Evolutionary conservation across 2,797 vertebrate species (phyloP).

Genomic region (Mustela erminea): DNA sequence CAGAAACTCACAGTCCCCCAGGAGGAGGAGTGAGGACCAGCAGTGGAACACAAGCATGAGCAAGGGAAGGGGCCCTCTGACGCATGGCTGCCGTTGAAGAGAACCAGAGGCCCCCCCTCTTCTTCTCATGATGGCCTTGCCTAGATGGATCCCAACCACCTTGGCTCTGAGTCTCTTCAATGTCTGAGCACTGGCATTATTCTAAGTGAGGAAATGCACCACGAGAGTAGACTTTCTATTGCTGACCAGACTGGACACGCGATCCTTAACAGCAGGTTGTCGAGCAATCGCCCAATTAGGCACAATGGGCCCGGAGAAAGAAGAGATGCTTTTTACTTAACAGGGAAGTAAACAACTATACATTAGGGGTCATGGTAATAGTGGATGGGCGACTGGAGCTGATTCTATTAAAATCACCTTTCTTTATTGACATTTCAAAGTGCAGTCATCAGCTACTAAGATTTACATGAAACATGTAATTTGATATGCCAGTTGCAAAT

Average conservation of each 20-base stretch:
- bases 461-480: slow-evolving; percentile 46
- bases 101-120: background rate
- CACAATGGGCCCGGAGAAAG: background rate
- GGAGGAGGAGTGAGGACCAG: background rate
- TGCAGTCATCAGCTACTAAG: slow-evolving; percentile 11
- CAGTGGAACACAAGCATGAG: background rate
- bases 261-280: background rate
- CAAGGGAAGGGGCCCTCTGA: background rate
- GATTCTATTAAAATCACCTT: slow-evolving; percentile 63
- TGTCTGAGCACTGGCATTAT: slow-evolving; percentile 54
- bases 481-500: slow-evolving; percentile 3
- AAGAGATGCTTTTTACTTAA: slow-evolving; percentile 7
- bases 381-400: background rate
- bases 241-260: background rate
- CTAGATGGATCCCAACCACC: background rate
- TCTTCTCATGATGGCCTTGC: background rate
- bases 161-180: background rate
- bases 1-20: background rate
- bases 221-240: background rate
- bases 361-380: slow-evolving; percentile 39
- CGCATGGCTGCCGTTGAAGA: background rate
- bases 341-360: slow-evolving; percentile 40
- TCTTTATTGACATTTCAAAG: slow-evolving; percentile 62
- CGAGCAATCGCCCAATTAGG: background rate
- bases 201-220: slow-evolving; percentile 9